Percentiles rank a stretch among this genome's conserved stretches.
Evolutionary conservation across 1,140 invertebrate genomes (phyloP).

Genomic region (Drosophila miranda): DNA sequence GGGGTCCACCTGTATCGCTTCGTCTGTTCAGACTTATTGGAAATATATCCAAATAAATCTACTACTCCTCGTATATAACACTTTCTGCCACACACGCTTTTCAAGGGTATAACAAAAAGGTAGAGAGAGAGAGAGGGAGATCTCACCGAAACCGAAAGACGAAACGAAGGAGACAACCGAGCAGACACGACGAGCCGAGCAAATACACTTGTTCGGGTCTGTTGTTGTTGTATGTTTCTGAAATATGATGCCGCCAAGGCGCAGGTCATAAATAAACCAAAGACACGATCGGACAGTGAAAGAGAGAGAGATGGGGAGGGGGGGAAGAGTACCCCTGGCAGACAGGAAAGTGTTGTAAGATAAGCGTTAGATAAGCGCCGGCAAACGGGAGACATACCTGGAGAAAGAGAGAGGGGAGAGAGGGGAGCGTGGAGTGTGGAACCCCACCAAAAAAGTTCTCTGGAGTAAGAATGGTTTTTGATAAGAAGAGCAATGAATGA

Average conservation of each 20-base stretch:
- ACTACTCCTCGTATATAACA: too few species aligned
- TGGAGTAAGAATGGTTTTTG: conserved; percentile 2
- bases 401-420: not conserved
- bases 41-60: too few species aligned
- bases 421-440: too few species aligned
- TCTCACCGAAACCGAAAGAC: too few species aligned
- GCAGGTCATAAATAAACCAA: conserved; percentile 71
- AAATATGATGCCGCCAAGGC: conserved; percentile 72
- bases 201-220: conserved; percentile 66
- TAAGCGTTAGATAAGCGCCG: conserved; percentile 76
- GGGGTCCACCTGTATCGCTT: too few species aligned
- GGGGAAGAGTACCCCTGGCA: conserved; percentile 13
- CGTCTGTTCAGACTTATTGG: too few species aligned
- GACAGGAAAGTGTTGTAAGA: conserved; percentile 71
- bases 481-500: conserved; percentile 31
- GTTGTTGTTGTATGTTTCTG: conserved; percentile 39
- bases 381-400: conserved; percentile 32
- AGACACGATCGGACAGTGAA: conserved; percentile 36
- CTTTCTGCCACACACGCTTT: too few species aligned
- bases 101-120: not conserved
- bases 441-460: not conserved
- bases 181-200: conserved; percentile 30
- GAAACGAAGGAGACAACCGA: conserved; percentile 21
- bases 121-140: conserved; percentile 2
- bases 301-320: conserved; percentile 12